phyloP scores from a whole-genome alignment of 2,888 invertebrate species.

The Pelosia muscerda region DNA sequence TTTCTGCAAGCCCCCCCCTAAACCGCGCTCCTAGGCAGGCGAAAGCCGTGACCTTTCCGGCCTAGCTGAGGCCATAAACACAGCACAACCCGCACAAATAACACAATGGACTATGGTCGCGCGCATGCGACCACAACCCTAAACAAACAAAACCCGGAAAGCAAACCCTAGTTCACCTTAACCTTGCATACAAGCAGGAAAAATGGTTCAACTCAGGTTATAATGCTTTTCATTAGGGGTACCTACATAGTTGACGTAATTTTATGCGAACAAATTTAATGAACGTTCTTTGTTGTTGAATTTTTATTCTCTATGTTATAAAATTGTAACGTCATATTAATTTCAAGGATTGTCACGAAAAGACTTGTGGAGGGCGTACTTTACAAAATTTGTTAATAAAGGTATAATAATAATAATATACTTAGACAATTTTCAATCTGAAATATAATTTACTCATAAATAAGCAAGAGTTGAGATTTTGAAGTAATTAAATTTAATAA shows the following conservation, averaged over 20 bases:
- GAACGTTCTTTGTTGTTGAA: too few species aligned
- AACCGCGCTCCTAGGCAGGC: too few species aligned
- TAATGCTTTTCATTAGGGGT: neutral
- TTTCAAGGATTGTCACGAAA: neutral
- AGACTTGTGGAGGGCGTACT: neutral
- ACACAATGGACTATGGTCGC: too few species aligned
- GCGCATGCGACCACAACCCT: too few species aligned
- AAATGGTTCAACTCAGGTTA: neutral
- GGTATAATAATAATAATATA: neutral
- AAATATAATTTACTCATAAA: neutral
- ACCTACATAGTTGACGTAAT: neutral
- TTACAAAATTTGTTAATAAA: neutral
- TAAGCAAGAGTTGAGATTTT: neutral
- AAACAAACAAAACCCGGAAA: too few species aligned
- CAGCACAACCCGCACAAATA: too few species aligned
- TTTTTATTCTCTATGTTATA: constrained; percentile 11
- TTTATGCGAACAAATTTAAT: neutral
- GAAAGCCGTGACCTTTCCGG: too few species aligned
- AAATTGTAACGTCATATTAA: neutral
- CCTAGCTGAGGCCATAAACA: too few species aligned
- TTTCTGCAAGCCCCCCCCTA: too few species aligned
- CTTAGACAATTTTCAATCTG: neutral
- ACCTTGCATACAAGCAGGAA: too few species aligned
- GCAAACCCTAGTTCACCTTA: too few species aligned
- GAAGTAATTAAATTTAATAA: too few species aligned